These are phyloP conservation scores for Trimorus sp. DNA, from an alignment of 2,888 invertebrate genomes.

Conservation along the genomic window DNA sequence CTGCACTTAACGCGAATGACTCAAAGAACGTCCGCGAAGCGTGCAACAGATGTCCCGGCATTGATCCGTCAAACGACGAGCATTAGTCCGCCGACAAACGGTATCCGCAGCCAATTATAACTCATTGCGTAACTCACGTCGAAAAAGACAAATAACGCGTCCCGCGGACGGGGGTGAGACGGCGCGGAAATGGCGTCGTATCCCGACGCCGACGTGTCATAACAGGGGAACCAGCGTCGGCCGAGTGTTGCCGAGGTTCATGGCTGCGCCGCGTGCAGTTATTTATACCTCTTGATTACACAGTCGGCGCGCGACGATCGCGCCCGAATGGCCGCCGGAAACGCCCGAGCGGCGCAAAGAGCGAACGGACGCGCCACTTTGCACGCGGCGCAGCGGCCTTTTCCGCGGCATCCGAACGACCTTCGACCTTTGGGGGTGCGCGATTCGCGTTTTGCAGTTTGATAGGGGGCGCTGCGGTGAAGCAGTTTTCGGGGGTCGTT, in stretches of 20 bases:
- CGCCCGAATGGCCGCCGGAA: constrained; percentile 70
- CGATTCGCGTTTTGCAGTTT: too few species aligned
- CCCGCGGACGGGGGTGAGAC: constrained; percentile 1
- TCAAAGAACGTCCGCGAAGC: constrained; percentile 29
- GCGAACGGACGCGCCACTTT: constrained; percentile 46
- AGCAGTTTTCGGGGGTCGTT: too few species aligned
- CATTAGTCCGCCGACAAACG: constrained; percentile 27
- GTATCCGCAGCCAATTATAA: constrained; percentile 33
- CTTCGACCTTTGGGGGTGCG: constrained; percentile 52
- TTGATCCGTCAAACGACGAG: constrained; percentile 35
- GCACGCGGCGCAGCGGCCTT: constrained; percentile 44
- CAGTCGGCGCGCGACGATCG: constrained; percentile 71
- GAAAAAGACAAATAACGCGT: constrained; percentile 33
- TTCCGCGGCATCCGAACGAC: constrained; percentile 53
- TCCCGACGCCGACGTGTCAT: constrained; percentile 64
- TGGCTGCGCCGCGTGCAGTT: constrained; percentile 76
- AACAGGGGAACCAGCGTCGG: constrained; percentile 73
- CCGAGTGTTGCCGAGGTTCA: constrained; percentile 70
- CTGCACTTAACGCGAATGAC: constrained; percentile 24
- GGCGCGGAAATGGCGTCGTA: constrained; percentile 22
- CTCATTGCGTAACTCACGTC: constrained; percentile 29
- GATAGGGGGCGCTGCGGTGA: too few species aligned
- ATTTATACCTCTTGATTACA: constrained; percentile 79
- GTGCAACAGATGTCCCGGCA: constrained; percentile 48
- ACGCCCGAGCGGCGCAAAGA: constrained; percentile 60